Base-by-base conservation (phyloP, 2,888 invertebrate genomes). In the Aphidius colemani region DNA sequence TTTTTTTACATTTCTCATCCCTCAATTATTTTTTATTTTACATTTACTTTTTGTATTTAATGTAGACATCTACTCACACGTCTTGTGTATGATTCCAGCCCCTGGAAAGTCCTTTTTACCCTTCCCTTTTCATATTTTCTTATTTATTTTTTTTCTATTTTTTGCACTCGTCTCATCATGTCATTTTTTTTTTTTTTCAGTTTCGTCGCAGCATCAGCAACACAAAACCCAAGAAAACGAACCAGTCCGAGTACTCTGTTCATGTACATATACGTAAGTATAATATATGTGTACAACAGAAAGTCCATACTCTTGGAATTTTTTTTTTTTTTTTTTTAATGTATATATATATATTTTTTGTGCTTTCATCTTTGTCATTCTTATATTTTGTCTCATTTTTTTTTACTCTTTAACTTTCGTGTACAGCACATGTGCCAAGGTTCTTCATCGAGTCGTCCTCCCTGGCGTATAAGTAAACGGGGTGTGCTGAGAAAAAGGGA, bases 391-490 rank as follows among this genome's bases (percentile, higher is more conserved):
- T 30, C 30, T 30, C 30, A 30, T 30, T 30, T 30, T 30, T 30
- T 30, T 30, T 30, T 30, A n/a, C 30, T 30, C 30, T 30, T 30
- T 30, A 30, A 30, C 30, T 18, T 18, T 18, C 2, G 53, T 64
- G 56, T 61, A 65, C 60, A 67, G 66, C 69, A 70, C 67, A 72
- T 69, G 69, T 72, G 70, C 70, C 65, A 59, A 67, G 48, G 69
- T 66, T 56, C 58, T 53, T 43, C 30, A 18, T 13, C 53, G 30
- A 30, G 43, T 58, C 53, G 53, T 48, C 18, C 55, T 45, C 63
- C 75, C 71, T 70, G 70, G 74, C 78, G 76, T 79, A 80, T 78
- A 78, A 80, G 80, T 78, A 79, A 79, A 78, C 77, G 78, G 67
- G 65, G 66, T 51, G 61, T 59, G 61, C 61, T 45, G 64, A 64